These are phyloP conservation scores for Simalia tracyae DNA, from an alignment of 2,797 vertebrate genomes.

Conservation along the genomic window DNA sequence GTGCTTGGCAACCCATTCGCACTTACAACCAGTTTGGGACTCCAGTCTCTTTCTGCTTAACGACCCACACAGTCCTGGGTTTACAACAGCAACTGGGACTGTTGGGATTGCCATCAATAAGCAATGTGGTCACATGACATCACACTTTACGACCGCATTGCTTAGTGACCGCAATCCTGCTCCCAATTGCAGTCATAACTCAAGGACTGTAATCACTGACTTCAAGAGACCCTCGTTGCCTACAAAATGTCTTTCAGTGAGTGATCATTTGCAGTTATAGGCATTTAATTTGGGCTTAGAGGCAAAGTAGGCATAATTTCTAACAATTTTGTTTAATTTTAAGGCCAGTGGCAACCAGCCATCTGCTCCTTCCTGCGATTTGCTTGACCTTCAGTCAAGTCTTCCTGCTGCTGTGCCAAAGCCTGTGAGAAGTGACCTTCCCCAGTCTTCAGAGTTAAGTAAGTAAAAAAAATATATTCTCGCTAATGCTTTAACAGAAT, in stretches of 20 bases:
- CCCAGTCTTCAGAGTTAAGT: conserved; percentile 67
- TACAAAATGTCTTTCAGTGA: neutral
- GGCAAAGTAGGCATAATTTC: neutral
- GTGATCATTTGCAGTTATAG: neutral
- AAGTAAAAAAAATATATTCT: conserved; percentile 45
- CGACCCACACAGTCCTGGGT: no score
- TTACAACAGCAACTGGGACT: no score
- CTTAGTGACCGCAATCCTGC: no score
- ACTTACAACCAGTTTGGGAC: no score
- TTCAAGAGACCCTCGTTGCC: neutral
- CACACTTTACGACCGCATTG: no score
- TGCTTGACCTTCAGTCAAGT: conserved; percentile 68
- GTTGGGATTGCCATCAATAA: no score
- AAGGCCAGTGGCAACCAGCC: conserved; percentile 69
- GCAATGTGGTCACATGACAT: no score
- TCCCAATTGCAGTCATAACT: no score
- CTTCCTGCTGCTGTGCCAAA: conserved; percentile 22
- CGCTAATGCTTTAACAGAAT: neutral
- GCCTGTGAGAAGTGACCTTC: conserved; percentile 27
- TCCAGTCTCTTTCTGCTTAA: no score
- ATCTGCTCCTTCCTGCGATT: conserved; percentile 77
- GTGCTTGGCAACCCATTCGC: no score
- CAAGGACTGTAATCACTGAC: neutral
- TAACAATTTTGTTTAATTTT: conserved; percentile 4
- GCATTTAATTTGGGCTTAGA: neutral